phyloP scores from a whole-genome alignment of 37 sponge, comb jelly and placozoan genomes.

The Beroe ovata region DNA sequence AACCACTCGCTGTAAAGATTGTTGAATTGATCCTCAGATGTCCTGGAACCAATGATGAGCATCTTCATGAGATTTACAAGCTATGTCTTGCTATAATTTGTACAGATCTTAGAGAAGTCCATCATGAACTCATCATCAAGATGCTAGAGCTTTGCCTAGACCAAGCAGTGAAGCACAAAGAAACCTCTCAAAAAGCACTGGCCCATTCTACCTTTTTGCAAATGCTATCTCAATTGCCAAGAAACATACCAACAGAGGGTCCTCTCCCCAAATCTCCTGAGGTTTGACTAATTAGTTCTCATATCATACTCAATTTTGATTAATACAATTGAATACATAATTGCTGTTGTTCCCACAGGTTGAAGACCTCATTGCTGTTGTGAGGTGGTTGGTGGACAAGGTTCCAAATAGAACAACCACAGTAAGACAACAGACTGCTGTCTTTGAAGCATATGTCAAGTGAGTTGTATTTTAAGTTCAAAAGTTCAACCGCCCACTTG shows the following conservation, averaged over 20 bases:
- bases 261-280: background rate
- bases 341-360: no score
- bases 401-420: background rate
- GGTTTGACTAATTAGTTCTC: background rate
- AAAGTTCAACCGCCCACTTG: no score
- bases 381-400: constrained; percentile 29
- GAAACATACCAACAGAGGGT: constrained; percentile 15
- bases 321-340: no score
- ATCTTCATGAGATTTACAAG: constrained; percentile 56
- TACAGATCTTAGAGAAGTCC: constrained; percentile 16
- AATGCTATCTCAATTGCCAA: constrained; percentile 34
- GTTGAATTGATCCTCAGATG: constrained; percentile 10
- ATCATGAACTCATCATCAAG: constrained; percentile 60
- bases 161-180: constrained; percentile 60
- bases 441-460: constrained; percentile 39
- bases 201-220: constrained; percentile 59
- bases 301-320: background rate
- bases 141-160: constrained; percentile 54
- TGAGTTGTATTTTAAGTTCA: no score
- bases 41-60: constrained; percentile 59
- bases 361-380: background rate
- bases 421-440: constrained; percentile 11
- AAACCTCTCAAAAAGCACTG: constrained; percentile 52
- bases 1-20: constrained; percentile 49
- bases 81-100: constrained; percentile 23